Evolutionary conservation across 2,113 vertebrate genomes (phyloP), one percentile per base, ranked within the genome.

Genomic region (Heloderma charlesbogerti): DNA sequence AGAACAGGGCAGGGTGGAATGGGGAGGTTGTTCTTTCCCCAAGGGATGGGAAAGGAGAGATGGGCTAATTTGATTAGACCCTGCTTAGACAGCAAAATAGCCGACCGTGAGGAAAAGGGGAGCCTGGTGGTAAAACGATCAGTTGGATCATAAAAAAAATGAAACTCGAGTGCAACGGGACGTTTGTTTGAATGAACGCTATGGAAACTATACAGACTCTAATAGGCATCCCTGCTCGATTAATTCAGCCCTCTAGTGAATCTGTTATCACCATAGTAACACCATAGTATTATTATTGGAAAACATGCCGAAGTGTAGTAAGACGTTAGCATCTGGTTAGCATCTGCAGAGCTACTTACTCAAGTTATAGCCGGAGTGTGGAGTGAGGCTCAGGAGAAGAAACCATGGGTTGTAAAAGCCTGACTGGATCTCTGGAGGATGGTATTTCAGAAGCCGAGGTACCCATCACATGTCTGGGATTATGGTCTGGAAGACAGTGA

Each of bases 181-280:
- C 45, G 79, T 95, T 93, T 97, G 95, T 97, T 96, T 97, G 94
- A 95, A 89, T 91, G 94, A 95, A 67, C 92, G 90, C 96, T 96
- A 96, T 96, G 93, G 95, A 91, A 97, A 96, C 95, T 91, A 88
- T 66, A 93, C 95, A 95, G 95, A 96, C 90, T 92, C 94, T 93
- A 95, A 96, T 91, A 94, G 88, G 94, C 94, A 93, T 93, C 90
- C 91, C 94, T 93, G 94, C 93, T 95, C 95, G 94, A 96, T 96
- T 96, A 95, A 96, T 96, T 94, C 94, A 96, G 95, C 93, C 94
- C 96, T 94, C 95, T 92, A 93, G 95, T 94, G 95, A 97, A 96
- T 96, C 96, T 96, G 95, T 96, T 96, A 96, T 97, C 95, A 94
- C 96, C 96, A 97, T 97, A 97, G 96, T 95, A 97, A 97, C 96